Evolutionary conservation across 2,888 invertebrate species (phyloP), one percentile per base, ranked within the genome.

Genomic region (Blera fallax): DNA sequence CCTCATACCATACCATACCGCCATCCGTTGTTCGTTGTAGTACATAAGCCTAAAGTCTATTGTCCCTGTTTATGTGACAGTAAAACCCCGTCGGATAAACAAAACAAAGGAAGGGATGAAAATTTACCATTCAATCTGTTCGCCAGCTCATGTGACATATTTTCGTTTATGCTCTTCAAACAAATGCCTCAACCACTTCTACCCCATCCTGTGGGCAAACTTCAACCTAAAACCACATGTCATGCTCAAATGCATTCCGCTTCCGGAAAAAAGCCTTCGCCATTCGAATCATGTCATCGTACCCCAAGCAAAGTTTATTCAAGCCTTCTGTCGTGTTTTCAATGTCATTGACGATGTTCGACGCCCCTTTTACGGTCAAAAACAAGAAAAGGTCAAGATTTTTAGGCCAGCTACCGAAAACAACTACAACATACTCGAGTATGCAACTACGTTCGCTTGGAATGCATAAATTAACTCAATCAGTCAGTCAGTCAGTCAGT

Each of bases 341-440:
- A 70, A 70, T 70, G 70, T 70, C 70, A 70, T 56, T 70, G 58
- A 56, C 69, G 27, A 37, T 24, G 52, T 37, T 10, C 67, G 16
- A 14, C 54, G 65, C 65, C 50, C 50, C 65, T 54, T 69, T 69
- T 52, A 52, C 18, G 16, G 52, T 27, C n/a, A 34, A 45, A n/a
- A 56, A 70, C 14, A 34, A 4, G 56, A 50, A 69, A 69, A 69
- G 70, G 70, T 70, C 58, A 70, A 70, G 48, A 58, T 48, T 69
- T 27, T 18, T n/a, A 7, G 29, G n/a, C 1, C 62, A 43, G n/a
- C 34, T 34, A 27, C 40, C 45, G 16, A 58, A 58, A 58, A n/a
- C 56, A 54, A 40, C 14, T 14, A 32, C 18, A n/a, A 18, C 10
- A 18, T 56, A 18, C 56, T 34, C 11, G 14, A 1, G 24, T 40